Evolutionary conservation across 2,797 vertebrate genomes (phyloP).

Genomic region (Pseudochaenichthys georgianus): DNA sequence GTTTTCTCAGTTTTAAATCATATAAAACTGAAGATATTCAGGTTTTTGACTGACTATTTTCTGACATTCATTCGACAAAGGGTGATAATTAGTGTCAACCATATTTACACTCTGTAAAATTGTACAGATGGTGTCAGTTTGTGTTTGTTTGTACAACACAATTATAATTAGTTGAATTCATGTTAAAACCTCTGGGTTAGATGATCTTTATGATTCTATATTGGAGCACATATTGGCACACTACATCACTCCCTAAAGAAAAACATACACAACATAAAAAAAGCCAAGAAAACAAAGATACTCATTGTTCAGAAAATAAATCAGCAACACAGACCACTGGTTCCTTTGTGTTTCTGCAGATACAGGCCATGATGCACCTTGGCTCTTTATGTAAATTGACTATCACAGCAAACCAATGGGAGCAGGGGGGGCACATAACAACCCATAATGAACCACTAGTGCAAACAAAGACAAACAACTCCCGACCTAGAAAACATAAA

Average conservation of each 20-base stretch:
- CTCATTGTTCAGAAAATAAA: background rate
- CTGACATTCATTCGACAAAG: too few relatives aligned
- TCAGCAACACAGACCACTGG: background rate
- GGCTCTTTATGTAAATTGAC: background rate
- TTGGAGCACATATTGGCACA: background rate
- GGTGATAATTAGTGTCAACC: too few relatives aligned
- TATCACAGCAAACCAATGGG: background rate
- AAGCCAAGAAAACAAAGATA: background rate
- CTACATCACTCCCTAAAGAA: background rate
- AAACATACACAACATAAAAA: slow-evolving; percentile 1
- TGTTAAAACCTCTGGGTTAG: background rate
- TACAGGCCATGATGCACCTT: background rate
- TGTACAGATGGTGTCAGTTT: background rate
- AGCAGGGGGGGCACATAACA: slow-evolving; percentile 1
- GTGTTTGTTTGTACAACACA: background rate
- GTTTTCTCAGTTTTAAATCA: too few relatives aligned
- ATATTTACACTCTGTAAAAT: background rate
- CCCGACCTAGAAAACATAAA: background rate
- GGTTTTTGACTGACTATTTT: too few relatives aligned
- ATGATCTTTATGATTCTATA: background rate
- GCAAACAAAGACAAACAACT: slow-evolving; percentile 7
- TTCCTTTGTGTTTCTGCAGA: background rate
- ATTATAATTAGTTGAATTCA: background rate
- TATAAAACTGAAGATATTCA: too few relatives aligned
- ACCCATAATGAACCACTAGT: background rate